Evolutionary conservation across 2,113 vertebrate genomes (phyloP), one percentile per base, ranked within the genome.

Genomic region (Cryptotis parvus): DNA sequence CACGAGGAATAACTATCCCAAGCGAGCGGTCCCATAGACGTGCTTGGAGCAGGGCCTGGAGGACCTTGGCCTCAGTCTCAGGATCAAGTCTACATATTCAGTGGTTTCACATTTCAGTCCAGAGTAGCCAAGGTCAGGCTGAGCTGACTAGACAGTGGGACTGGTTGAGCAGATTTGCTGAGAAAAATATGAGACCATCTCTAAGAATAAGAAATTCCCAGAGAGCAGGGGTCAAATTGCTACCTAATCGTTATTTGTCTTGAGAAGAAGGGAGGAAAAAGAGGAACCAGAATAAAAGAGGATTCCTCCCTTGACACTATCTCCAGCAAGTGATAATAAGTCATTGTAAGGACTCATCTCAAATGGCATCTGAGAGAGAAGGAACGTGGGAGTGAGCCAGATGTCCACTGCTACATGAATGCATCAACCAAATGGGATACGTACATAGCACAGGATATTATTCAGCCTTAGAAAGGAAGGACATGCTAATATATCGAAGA

Each of bases 331-430:
- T 45, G 43, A 45, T 45, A 45, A 45, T 45, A 45, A 45, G 6
- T 45, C 43, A 45, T 11, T 45, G 14, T n/a, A 35, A 33, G 10
- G 31, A 45, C 24, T 83, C 35, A 52, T 82, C n/a, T 82, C 26
- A 83, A 85, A 61, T 70, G 77, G 18, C 37, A 68, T 45, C 61
- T 88, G 82, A 72, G 86, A 75, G 70, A 52, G 2, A 79, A 76
- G 20, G 11, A 89, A 73, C 2, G 6, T 81, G 2, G 58, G 61
- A 77, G 52, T 0, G 9, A 73, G n/a, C 15, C 26, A 69, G 79
- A 81, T 33, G 45, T 80, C 9, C 15, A 87, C 31, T 35, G 27
- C 31, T 26, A 16, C 3, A 9, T 20, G 39, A 73, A 55, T 74
- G 10, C 12, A 65, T 43, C n/a, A 61, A n/a, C 16, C 70, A 65